Base-by-base conservation (phyloP, 92 coral and sea anemone genomes). In the Phenganax stokvisi region DNA sequence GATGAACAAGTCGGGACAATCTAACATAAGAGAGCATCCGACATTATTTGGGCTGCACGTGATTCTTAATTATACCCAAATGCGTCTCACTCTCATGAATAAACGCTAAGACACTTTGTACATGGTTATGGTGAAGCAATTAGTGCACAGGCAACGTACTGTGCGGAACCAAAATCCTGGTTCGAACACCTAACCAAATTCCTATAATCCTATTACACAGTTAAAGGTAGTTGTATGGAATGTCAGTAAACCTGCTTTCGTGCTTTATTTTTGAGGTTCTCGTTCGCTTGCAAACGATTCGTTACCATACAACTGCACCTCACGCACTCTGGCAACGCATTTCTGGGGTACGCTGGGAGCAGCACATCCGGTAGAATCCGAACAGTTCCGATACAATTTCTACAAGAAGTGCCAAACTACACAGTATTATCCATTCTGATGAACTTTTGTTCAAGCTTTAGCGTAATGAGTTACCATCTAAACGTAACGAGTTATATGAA, bases 331-430 rank as follows among this genome's bases (percentile, higher is more conserved):
- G 81, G 66, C 61, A 93, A 83, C 65, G 91, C 89, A 25, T 91
- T 90, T 54, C 92, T 93, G 58, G 98, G 98, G 74, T 93, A 97
- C 1, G 94, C 75, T 0, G 89, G 85, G 61, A 93, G 81, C 71
- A 74, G 67, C 54, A 92, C 84, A 80, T 93, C 98, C 51, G 97
- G 98, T 54, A 93, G 87, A 69, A 93, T 87, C 16, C 81, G 91
- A 29, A 92, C 91, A 68, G 90, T 92, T 44, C 92, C 98, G 76
- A 77, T 84, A 28, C 90, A 54, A 65, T 85, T 82, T 52, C 97
- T 92, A 89, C 9, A 74, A 64, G 58, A 37, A 20, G 55, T 37
- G 47, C 47, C 47, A 37, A 37, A 37, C 47, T 37, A 37, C 47
- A 37, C 2, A 37, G 47, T 37, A 37, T 37, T 37, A 37, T 37